Evolutionary conservation across 1,140 invertebrate species (phyloP).

Genomic region (Varroa destructor): DNA sequence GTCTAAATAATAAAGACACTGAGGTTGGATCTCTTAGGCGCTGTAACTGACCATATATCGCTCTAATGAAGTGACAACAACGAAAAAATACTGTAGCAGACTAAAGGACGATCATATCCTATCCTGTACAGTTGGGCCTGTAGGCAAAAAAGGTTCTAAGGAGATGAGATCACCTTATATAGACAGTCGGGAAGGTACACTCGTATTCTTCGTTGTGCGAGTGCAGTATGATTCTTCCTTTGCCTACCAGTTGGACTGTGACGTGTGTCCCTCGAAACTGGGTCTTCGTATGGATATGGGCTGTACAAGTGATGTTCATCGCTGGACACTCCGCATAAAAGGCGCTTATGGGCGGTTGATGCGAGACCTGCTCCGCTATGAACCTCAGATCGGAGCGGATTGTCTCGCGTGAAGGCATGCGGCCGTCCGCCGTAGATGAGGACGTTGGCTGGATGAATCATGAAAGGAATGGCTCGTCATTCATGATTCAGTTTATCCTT

Average conservation of each 20-base stretch:
- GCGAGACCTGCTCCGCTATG: slow-evolving; percentile 94
- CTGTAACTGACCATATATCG: too few species aligned
- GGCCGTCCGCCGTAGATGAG: too few species aligned
- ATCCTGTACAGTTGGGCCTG: too few species aligned
- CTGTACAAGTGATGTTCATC: slow-evolving; percentile 76
- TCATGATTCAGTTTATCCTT: slow-evolving; percentile 39
- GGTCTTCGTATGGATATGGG: slow-evolving; percentile 92
- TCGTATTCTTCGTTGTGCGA: slow-evolving; percentile 79
- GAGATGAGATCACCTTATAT: slow-evolving; percentile 47
- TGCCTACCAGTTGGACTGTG: slow-evolving; percentile 48
- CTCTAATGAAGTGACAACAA: too few species aligned
- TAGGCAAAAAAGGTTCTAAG: too few species aligned
- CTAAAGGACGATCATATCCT: too few species aligned
- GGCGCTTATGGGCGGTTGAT: slow-evolving; percentile 96
- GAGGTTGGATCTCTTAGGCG: too few species aligned
- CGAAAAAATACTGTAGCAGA: too few species aligned
- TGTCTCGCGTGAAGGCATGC: too few species aligned
- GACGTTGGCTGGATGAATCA: slow-evolving; percentile 48
- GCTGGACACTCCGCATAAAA: slow-evolving; percentile 90
- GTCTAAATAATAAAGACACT: too few species aligned
- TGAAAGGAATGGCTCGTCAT: slow-evolving; percentile 58
- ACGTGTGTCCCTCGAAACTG: slow-evolving; percentile 91
- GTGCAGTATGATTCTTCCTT: slow-evolving; percentile 62
- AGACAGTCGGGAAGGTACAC: slow-evolving; percentile 86
- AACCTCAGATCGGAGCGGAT: slow-evolving; percentile 60